phyloP scores from a whole-genome alignment of 2,888 invertebrate species.

The Andrena minutula region DNA sequence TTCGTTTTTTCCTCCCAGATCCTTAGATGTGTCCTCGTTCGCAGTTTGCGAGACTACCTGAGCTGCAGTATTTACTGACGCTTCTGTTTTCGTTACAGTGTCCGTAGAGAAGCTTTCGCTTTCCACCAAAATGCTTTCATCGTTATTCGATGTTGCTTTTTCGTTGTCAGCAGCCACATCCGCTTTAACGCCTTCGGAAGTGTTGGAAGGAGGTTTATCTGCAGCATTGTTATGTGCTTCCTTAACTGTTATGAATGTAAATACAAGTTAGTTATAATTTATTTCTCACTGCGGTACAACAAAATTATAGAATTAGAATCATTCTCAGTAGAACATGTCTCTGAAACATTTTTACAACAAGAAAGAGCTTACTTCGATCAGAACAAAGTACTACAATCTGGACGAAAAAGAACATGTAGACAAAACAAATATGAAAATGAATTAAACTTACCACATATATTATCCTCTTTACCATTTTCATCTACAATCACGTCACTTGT shows the following conservation, averaged over 20 bases:
- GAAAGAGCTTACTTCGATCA: neutral
- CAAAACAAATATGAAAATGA: neutral
- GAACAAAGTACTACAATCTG: neutral
- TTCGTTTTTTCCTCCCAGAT: neutral
- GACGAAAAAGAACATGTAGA: neutral
- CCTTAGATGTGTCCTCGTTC: neutral
- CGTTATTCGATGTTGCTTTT: neutral
- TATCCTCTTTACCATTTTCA: neutral
- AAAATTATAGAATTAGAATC: neutral
- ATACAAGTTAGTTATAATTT: constrained; percentile 25
- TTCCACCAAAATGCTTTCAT: constrained; percentile 18
- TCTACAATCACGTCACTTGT: neutral
- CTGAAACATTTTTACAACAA: neutral
- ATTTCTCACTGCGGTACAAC: neutral
- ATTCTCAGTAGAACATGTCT: no score
- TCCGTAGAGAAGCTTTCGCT: neutral
- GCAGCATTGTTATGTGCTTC: neutral
- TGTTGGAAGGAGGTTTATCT: neutral
- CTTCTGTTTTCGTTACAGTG: neutral
- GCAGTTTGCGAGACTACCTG: constrained; percentile 3
- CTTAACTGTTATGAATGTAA: constrained; percentile 39
- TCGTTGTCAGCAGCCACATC: constrained; percentile 12
- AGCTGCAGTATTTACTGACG: neutral
- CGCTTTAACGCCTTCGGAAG: neutral
- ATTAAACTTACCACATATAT: constrained; percentile 31